Base-by-base conservation (phyloP, 1,140 invertebrate genomes). In the Micrasema minimum region DNA sequence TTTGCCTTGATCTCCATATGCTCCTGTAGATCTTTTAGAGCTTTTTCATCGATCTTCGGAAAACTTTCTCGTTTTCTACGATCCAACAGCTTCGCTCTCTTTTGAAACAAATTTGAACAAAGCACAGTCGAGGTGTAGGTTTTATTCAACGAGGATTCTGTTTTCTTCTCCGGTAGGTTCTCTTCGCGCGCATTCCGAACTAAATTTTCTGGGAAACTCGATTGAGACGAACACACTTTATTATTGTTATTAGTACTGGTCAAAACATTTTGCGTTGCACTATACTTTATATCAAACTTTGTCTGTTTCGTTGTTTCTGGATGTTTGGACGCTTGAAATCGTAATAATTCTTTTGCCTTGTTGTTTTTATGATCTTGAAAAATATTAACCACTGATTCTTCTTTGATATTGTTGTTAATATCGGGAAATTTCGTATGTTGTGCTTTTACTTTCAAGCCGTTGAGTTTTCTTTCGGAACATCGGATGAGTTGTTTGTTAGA, bases 11-110 rank as follows among this genome's bases (percentile, higher is more conserved):
- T 16, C 12, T 46, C 38, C 51, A 53, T 45, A 18, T 64, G 59
- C 20, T 71, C 59, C 23, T 66, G 41, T 14, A 69, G 37, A 31
- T 69, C 57, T 26, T 69, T 69, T 2, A 38, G n/a, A 4, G 67
- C 18, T 38, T n/a, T 38, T 18, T 69, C 50, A 10, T 64, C 53
- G 35, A 55, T 65, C 26, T 57, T 31, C 1, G 66, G 45, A 18
- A 72, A 61, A 38, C 66, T 69, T 26, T 75, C 70, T 46, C 74
- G 35, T 50, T 70, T 71, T 51, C 74, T 59, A 11, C 70, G 59
- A 11, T 75, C 70, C 62, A 75, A 66, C 1, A 75, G 48, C 43
- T 62, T 75, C 53, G 23, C 55, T 20, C 65, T 68, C 20, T 37
- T 68, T 53, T 72, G 46, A 51, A 71, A 71, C 22, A 72, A 48